Evolutionary conservation across 2,113 vertebrate species (phyloP).

Genomic region (Mola mola): DNA sequence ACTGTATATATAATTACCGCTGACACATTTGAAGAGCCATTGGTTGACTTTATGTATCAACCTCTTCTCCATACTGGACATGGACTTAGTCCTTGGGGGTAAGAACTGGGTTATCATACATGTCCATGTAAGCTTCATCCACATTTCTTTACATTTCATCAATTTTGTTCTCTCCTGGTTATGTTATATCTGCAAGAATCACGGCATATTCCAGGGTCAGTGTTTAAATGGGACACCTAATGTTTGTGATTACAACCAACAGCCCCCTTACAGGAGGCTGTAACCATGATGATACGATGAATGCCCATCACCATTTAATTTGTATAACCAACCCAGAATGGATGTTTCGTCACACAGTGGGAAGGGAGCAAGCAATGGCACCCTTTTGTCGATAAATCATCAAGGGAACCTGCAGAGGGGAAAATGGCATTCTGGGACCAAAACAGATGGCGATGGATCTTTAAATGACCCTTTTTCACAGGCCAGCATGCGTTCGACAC

Average conservation of each 20-base stretch:
- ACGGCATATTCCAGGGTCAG: slow-evolving; percentile 13
- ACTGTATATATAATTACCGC: too few relatives aligned
- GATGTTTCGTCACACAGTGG: slow-evolving; percentile 54
- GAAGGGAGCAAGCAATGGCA: slow-evolving; percentile 36
- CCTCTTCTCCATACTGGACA: too few relatives aligned
- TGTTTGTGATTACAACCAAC: slow-evolving; percentile 44
- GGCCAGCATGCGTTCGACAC: slow-evolving; percentile 53
- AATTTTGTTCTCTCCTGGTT: slow-evolving; percentile 3
- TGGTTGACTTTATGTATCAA: too few relatives aligned
- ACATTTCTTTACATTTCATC: too few relatives aligned
- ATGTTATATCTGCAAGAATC: slow-evolving; percentile 6
- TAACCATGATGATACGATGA: slow-evolving; percentile 41
- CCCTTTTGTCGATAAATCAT: slow-evolving; percentile 59
- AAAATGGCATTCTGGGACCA: slow-evolving; percentile 60
- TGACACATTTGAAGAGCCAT: too few relatives aligned
- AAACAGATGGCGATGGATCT: slow-evolving; percentile 70
- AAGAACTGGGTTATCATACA: too few relatives aligned
- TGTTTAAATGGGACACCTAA: slow-evolving; percentile 32
- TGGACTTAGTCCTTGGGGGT: too few relatives aligned
- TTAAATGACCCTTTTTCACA: slow-evolving; percentile 68
- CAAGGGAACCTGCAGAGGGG: slow-evolving; percentile 53
- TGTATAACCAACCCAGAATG: slow-evolving; percentile 39
- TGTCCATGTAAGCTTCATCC: too few relatives aligned
- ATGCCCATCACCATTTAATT: slow-evolving; percentile 48
- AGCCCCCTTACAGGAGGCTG: slow-evolving; percentile 34